Conservation (phyloP, 2,888 invertebrate species). For the Agrochola lota region DNA sequence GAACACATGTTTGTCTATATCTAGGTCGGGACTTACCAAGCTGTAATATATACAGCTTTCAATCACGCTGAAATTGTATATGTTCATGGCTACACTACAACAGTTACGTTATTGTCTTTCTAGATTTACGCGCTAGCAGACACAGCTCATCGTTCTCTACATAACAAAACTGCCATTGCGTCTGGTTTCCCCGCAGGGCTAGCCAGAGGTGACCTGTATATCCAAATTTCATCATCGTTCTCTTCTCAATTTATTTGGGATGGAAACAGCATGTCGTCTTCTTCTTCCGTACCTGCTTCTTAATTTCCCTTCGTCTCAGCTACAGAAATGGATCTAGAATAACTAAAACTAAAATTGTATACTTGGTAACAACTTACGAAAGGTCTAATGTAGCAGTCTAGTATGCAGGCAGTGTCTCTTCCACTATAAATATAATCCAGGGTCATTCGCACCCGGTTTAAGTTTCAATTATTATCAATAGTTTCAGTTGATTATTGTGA, state of each 20-base stretch:
- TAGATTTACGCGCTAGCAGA: not conserved
- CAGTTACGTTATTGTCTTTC: not conserved
- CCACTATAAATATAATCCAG: slow-evolving; percentile 19
- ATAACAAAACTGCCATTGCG: too few relatives aligned
- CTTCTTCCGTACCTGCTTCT: too few relatives aligned
- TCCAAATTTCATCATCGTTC: not conserved
- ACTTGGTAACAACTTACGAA: not conserved
- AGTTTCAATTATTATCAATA: slow-evolving; percentile 51
- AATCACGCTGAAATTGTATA: slow-evolving; percentile 35
- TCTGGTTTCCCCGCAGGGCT: too few relatives aligned
- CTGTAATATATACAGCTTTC: slow-evolving; percentile 57
- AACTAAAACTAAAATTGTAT: not conserved
- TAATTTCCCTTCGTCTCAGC: not conserved
- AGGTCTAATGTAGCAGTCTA: not conserved
- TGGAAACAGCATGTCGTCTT: not conserved
- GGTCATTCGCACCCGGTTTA: slow-evolving; percentile 39
- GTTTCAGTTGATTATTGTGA: slow-evolving; percentile 46
- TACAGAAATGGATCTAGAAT: not conserved
- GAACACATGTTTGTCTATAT: slow-evolving; percentile 48
- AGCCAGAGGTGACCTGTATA: too few relatives aligned
- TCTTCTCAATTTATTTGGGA: not conserved
- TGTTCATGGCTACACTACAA: not conserved
- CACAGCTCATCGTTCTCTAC: not conserved
- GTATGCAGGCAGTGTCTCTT: not conserved
- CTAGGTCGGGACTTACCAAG: slow-evolving; percentile 41